phyloP scores from a whole-genome alignment of 2,888 invertebrate species.

The Napeogenes sylphis region DNA sequence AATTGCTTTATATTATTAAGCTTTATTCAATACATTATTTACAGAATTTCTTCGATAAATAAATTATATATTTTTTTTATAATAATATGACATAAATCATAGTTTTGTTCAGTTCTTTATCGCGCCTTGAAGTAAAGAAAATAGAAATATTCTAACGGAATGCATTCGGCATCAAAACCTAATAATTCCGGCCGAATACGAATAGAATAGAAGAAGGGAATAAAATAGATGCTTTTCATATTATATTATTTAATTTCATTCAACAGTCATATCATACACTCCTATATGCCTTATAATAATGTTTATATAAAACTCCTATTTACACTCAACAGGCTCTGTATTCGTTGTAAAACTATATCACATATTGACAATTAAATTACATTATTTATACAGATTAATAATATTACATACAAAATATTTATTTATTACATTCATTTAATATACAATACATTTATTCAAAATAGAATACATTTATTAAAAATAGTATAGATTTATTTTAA shows the following conservation, averaged over 20 bases:
- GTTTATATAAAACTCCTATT: constrained; percentile 40
- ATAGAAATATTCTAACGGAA: no score
- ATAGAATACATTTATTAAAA: constrained; percentile 7
- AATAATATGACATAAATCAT: no score
- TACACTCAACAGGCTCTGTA: constrained; percentile 60
- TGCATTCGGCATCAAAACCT: no score
- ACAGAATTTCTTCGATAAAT: no score
- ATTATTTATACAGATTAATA: constrained; percentile 1
- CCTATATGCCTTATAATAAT: constrained; percentile 33
- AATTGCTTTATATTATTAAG: no score
- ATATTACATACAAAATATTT: background rate
- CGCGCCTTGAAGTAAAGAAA: no score
- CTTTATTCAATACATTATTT: no score
- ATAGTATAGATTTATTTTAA: constrained; percentile 12
- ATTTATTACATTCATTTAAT: background rate
- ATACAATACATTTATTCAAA: no score
- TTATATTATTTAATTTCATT: constrained; percentile 56
- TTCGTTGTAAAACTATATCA: constrained; percentile 71
- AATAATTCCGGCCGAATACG: no score
- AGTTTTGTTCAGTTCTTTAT: no score
- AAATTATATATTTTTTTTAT: no score
- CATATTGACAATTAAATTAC: constrained; percentile 45
- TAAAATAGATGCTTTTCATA: constrained; percentile 24
- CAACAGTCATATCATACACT: constrained; percentile 53
- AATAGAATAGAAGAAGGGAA: background rate